Base-by-base conservation (phyloP, 2,797 vertebrate genomes). In the Clarias laeviceps region DNA sequence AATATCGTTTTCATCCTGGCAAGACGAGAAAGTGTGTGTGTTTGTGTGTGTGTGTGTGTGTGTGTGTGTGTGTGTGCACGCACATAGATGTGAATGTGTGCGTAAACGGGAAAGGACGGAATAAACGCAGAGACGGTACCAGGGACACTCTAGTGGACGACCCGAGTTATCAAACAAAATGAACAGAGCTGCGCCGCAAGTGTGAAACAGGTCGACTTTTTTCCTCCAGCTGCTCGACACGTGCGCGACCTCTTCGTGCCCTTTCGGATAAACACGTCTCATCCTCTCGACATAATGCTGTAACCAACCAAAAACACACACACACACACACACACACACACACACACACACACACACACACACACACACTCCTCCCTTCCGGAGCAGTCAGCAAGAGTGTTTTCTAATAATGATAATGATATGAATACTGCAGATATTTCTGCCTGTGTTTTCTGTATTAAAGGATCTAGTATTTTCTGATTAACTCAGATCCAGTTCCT, bases 111-210 rank as follows among this genome's bases (percentile, higher is more conserved):
- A 69, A 64, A 56, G 77, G 54, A 50, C 22, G 7, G 32, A 22
- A 59, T 32, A 54, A 79, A 82, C 40, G 61, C 34, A 80, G 86
- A 73, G 88, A 59, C 80, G 87, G 72, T 82, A 87, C 82, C 86
- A 68, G 8, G 90, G 88, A 22, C 93, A 29, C 57, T 61, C 91
- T 93, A 93, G 45, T 45, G 91, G 94, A 93, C 91, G 94, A 95
- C 95, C 91, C 17, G 89, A 93, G 90, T 94, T 94, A 96, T 96
- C 95, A 94, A 94, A 95, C 95, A 94, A 94, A 95, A 95, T 95
- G 93, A 95, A 94, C 90, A 88, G 86, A 89, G 87, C 80, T 86
- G 87, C 61, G 76, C 57, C 40, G 81, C 64, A 29, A 72, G 86
- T 83, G 86, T 84, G 74, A 64, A 82, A 34, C 37, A 66, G 73